A percentile compares a stretch with the other conserved stretches of the same genome.
Conservation (phyloP, 2,113 vertebrate genomes). For the Cathartes aura region DNA sequence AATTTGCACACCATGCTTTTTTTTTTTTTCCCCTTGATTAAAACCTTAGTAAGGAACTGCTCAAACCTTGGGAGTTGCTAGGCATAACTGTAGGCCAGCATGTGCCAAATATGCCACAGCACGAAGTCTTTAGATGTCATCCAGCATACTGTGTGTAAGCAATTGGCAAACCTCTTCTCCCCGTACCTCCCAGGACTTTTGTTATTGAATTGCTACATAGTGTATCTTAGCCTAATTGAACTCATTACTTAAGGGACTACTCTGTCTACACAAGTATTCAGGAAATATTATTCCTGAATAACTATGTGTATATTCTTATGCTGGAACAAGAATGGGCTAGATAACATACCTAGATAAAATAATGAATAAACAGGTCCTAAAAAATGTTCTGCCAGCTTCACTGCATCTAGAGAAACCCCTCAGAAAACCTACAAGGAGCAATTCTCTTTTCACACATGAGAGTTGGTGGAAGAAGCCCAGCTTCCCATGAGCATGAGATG, state of each 20-base stretch:
- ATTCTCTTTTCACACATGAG: background rate
- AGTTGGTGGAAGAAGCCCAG: background rate
- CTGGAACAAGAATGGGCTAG: background rate
- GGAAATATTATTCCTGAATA: constrained; percentile 39
- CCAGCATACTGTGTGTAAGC: constrained; percentile 18
- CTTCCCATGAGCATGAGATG: background rate
- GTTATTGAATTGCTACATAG: constrained; percentile 46
- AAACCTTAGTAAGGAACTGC: constrained; percentile 18
- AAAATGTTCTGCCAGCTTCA: background rate
- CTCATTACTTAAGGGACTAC: constrained; percentile 49
- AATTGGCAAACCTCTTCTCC: constrained; percentile 18
- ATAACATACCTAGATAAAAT: background rate
- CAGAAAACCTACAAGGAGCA: background rate
- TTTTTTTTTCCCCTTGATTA: background rate
- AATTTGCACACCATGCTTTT: background rate
- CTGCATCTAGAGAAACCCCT: background rate
- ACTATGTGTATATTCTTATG: background rate
- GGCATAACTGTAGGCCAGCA: constrained; percentile 17
- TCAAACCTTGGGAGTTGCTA: constrained; percentile 13
- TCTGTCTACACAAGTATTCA: constrained; percentile 16
- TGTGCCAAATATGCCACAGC: constrained; percentile 53
- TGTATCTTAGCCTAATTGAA: constrained; percentile 60
- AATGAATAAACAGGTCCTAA: background rate
- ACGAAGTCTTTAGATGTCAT: constrained; percentile 25
- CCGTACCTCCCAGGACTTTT: constrained; percentile 38